Percentiles rank a stretch among this genome's conserved stretches.
Evolutionary conservation across 2,113 vertebrate genomes (phyloP).

Genomic region (Ardeotis arabs): DNA sequence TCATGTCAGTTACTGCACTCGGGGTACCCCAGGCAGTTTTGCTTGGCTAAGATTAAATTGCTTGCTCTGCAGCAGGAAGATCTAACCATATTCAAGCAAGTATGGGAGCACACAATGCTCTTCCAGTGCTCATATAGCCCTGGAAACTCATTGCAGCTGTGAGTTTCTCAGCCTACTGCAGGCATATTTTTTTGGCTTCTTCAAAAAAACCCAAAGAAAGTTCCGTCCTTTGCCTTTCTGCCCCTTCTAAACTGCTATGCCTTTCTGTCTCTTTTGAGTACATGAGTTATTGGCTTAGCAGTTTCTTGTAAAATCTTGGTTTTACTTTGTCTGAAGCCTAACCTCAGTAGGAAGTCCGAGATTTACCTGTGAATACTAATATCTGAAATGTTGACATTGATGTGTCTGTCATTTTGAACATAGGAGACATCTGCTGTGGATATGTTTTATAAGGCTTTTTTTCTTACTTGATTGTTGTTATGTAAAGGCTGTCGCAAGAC

Average conservation of each 20-base stretch:
- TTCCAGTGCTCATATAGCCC: background rate
- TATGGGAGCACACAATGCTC: no score
- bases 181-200: background rate
- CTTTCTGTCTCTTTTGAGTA: background rate
- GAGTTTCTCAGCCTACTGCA: background rate
- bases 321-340: background rate
- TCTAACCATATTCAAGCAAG: background rate
- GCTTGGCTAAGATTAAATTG: background rate
- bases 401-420: background rate
- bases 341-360: background rate
- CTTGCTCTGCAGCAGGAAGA: background rate
- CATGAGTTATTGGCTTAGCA: background rate
- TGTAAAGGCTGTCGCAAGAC: background rate
- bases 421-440: background rate
- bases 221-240: background rate
- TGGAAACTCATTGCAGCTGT: background rate
- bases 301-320: background rate
- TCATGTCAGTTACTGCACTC: background rate
- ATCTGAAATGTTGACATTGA: background rate
- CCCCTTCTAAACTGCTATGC: background rate
- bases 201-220: accelerated
- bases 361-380: background rate
- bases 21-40: background rate
- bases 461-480: background rate
- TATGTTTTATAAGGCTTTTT: background rate